Evolutionary conservation across 2,797 vertebrate species (phyloP).

Genomic region (Pelochelys cantorii): DNA sequence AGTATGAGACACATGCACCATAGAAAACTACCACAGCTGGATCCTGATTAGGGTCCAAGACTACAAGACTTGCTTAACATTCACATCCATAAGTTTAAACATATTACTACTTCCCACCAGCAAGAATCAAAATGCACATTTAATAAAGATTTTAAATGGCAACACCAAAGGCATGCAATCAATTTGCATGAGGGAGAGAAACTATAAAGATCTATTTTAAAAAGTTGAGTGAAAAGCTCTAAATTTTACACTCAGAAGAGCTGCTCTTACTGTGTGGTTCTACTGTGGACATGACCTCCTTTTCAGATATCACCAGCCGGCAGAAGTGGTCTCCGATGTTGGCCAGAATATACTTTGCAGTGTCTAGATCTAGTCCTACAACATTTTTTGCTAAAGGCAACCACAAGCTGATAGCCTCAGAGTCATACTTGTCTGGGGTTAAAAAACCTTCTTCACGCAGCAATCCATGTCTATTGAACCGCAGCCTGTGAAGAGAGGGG

Average conservation of each 20-base stretch:
- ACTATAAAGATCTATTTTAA: not conserved
- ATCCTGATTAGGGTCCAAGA: not conserved
- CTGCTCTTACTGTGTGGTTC: slow-evolving; percentile 84
- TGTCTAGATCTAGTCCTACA: slow-evolving; percentile 83
- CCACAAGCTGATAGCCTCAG: slow-evolving; percentile 84
- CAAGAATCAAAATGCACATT: not conserved
- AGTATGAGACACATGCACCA: not conserved
- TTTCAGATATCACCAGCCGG: slow-evolving; percentile 85
- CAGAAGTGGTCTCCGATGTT: slow-evolving; percentile 87
- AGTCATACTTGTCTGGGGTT: slow-evolving; percentile 83
- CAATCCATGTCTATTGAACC: slow-evolving; percentile 84
- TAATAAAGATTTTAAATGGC: accelerated
- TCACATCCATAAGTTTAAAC: not conserved
- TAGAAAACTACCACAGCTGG: not conserved
- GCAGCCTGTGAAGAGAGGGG: slow-evolving; percentile 69
- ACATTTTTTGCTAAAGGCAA: slow-evolving; percentile 80
- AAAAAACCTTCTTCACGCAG: slow-evolving; percentile 84
- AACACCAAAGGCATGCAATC: not conserved
- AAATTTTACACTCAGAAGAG: not conserved
- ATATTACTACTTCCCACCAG: not conserved
- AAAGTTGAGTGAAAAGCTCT: not conserved
- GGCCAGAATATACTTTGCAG: slow-evolving; percentile 85
- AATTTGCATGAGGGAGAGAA: not conserved
- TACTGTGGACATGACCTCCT: slow-evolving; percentile 84
- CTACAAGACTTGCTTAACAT: not conserved